Percentiles rank a stretch among this genome's conserved stretches.
Evolutionary conservation across 2,797 vertebrate species (phyloP).

Genomic region (Borostomias antarcticus): DNA sequence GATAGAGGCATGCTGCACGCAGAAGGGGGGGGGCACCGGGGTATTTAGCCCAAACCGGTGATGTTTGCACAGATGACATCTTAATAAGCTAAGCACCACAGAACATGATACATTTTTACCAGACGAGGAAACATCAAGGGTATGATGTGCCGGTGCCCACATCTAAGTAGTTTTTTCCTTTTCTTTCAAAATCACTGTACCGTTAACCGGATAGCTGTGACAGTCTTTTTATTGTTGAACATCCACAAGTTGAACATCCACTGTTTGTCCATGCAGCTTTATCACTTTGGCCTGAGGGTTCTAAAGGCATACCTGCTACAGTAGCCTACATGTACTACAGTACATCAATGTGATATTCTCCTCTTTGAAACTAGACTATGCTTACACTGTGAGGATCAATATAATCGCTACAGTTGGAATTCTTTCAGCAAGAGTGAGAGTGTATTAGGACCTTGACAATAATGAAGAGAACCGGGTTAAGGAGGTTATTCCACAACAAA

Average conservation of each 20-base stretch:
- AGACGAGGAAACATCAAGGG: slow-evolving; percentile 51
- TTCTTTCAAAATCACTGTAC: slow-evolving; percentile 53
- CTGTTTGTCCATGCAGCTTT: too few species aligned
- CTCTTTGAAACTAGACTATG: too few species aligned
- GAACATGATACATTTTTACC: slow-evolving; percentile 64
- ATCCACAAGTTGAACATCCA: too few species aligned
- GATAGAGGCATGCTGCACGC: not conserved
- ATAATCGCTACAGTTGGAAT: too few species aligned
- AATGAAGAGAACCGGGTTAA: not conserved
- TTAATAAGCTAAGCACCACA: slow-evolving; percentile 72
- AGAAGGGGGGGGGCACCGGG: slow-evolving; percentile 53
- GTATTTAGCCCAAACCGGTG: slow-evolving; percentile 71
- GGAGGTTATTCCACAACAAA: slow-evolving; percentile 19
- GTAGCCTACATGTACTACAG: too few species aligned
- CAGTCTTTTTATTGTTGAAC: too few species aligned
- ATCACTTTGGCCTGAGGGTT: too few species aligned
- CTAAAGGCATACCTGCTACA: too few species aligned
- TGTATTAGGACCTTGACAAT: not conserved
- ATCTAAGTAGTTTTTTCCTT: slow-evolving; percentile 69
- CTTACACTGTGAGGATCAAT: too few species aligned
- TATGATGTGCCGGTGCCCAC: slow-evolving; percentile 61
- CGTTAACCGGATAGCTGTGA: slow-evolving; percentile 50
- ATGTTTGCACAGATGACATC: slow-evolving; percentile 74
- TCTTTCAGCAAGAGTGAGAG: slow-evolving; percentile 8
- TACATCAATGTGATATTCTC: too few species aligned